Percentiles rank a stretch among this genome's conserved stretches.
Conservation (phyloP, 2,888 invertebrate species). For the Cactoblastis cactorum region DNA sequence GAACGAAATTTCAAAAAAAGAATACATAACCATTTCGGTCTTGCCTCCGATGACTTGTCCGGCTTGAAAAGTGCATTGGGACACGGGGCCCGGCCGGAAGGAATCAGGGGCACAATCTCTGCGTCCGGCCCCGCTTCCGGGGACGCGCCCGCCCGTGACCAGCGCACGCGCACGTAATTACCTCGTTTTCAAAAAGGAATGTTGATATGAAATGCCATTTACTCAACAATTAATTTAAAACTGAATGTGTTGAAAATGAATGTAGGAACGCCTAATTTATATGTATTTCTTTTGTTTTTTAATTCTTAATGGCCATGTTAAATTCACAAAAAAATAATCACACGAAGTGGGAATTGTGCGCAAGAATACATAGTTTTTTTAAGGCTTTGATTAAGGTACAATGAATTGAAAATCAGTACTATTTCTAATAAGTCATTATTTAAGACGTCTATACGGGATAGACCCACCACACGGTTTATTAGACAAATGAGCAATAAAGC, state of each 20-base stretch:
- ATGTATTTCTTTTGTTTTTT: too few relatives aligned
- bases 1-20: background rate
- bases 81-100: constrained; percentile 60
- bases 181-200: constrained; percentile 13
- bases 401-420: too few relatives aligned
- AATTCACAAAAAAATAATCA: too few relatives aligned
- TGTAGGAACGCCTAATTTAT: background rate
- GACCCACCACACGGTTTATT: too few relatives aligned
- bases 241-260: background rate
- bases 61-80: constrained; percentile 17
- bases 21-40: constrained; percentile 7
- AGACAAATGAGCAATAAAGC: too few relatives aligned
- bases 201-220: background rate
- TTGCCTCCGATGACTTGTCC: constrained; percentile 21
- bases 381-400: too few relatives aligned
- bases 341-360: too few relatives aligned
- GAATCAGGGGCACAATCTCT: constrained; percentile 76
- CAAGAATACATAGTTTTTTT: too few relatives aligned
- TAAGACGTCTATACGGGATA: too few relatives aligned
- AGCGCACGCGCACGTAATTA: constrained; percentile 53
- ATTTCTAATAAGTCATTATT: too few relatives aligned
- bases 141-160: constrained; percentile 49
- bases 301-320: too few relatives aligned
- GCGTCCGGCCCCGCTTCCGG: constrained; percentile 70
- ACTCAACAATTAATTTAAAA: background rate